A percentile compares a stretch with the other conserved stretches of the same genome.
Conservation (phyloP, 2,113 vertebrate genomes). For the Theristicus caerulescens region DNA sequence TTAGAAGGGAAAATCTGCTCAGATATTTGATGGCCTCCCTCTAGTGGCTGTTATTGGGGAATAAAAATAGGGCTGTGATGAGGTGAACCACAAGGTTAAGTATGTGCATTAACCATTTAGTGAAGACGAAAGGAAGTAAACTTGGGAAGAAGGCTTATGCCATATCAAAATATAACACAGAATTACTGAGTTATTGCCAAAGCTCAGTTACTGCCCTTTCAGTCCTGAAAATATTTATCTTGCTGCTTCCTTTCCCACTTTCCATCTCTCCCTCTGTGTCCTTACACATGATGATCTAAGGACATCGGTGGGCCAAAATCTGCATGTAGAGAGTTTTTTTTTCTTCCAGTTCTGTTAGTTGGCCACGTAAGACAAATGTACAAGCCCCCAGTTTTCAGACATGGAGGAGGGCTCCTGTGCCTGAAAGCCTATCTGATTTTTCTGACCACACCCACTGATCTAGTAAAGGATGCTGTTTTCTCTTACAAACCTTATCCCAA, state of each 20-base stretch:
- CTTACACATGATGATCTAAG: neutral
- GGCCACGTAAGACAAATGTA: neutral
- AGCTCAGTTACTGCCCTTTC: neutral
- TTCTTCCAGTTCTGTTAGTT: neutral
- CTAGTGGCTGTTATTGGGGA: neutral
- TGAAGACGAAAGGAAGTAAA: neutral
- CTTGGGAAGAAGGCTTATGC: neutral
- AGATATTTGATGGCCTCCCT: neutral
- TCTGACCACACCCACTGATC: neutral
- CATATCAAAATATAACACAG: neutral
- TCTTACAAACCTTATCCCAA: neutral
- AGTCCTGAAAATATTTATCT: neutral
- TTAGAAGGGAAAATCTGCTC: neutral
- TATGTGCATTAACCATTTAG: neutral
- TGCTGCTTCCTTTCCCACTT: neutral
- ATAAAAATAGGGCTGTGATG: neutral
- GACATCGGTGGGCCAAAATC: neutral
- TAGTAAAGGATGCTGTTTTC: neutral
- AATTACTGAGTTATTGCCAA: neutral
- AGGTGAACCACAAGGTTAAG: neutral
- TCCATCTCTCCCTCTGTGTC: neutral
- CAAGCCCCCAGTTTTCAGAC: neutral
- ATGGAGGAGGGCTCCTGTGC: neutral
- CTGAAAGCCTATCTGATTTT: neutral
- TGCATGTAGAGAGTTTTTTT: rapidly evolving